These are phyloP conservation scores for Distichodus sexfasciatus DNA, from an alignment of 2,797 vertebrate species.

Conservation along the genomic window DNA sequence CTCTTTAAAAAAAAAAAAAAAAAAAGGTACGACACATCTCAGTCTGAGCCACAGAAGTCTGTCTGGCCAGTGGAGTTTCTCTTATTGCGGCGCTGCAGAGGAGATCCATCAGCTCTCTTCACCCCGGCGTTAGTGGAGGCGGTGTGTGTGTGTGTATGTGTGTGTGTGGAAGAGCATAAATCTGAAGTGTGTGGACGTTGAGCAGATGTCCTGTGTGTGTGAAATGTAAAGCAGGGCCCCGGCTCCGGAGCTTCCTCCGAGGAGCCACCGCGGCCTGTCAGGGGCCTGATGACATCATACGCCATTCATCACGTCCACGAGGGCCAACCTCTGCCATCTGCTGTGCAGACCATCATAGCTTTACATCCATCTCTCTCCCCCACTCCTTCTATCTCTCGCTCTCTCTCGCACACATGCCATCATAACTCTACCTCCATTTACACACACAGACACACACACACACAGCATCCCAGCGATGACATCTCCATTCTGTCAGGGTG, in stretches of 20 bases:
- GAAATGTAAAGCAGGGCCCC: constrained; percentile 88
- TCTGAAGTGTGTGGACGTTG: constrained; percentile 76
- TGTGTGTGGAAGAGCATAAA: constrained; percentile 77
- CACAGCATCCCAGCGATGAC: constrained; percentile 75
- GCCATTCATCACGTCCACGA: constrained; percentile 89
- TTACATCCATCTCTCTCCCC: constrained; percentile 39
- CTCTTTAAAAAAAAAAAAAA: not conserved
- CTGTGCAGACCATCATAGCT: constrained; percentile 67
- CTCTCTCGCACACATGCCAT: not conserved
- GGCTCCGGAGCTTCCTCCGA: constrained; percentile 81
- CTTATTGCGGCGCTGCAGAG: constrained; percentile 4
- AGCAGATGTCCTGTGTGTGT: constrained; percentile 86
- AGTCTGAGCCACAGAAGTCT: not conserved
- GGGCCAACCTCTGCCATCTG: constrained; percentile 90
- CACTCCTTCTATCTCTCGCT: constrained; percentile 34
- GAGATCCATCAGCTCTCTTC: constrained; percentile 68
- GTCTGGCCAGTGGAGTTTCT: constrained; percentile 5
- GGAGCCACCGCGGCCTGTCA: constrained; percentile 82
- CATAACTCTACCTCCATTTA: no score
- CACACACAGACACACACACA: constrained; percentile 21
- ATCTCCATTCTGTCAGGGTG: constrained; percentile 76
- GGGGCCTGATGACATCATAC: constrained; percentile 95
- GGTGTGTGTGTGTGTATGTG: no score
- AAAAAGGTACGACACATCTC: not conserved
- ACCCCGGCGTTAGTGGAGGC: constrained; percentile 21